Evolutionary conservation across 2,797 vertebrate genomes (phyloP).

Genomic region (Mallotus villosus): DNA sequence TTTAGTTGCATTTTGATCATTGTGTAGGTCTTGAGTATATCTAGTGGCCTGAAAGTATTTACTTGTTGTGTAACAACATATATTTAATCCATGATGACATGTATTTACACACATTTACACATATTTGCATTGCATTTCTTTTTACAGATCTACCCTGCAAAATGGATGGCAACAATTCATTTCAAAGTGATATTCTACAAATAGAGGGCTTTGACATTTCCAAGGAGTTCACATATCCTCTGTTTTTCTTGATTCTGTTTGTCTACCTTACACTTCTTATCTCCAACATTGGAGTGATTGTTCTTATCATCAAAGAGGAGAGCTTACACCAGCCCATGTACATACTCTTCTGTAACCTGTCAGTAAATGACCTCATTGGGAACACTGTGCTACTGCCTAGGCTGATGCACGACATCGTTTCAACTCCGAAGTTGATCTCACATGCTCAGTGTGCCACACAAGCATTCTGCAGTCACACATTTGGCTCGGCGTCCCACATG

Average conservation of each 20-base stretch:
- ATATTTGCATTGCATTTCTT: background rate
- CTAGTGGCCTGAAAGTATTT: background rate
- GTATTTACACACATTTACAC: too few relatives aligned
- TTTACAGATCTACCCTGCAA: constrained; percentile 29
- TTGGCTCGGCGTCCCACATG: constrained; percentile 78
- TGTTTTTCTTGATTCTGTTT: constrained; percentile 62
- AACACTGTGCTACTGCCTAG: constrained; percentile 73
- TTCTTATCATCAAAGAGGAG: constrained; percentile 58
- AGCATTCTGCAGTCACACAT: constrained; percentile 82
- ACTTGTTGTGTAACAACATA: too few relatives aligned
- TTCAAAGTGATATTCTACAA: constrained; percentile 41
- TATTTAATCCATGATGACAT: too few relatives aligned
- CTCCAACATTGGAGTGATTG: constrained; percentile 58
- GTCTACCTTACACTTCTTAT: constrained; percentile 56
- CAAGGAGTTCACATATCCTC: constrained; percentile 45
- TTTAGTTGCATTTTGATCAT: background rate
- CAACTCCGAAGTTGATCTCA: constrained; percentile 68
- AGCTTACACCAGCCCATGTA: constrained; percentile 82
- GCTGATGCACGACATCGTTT: constrained; percentile 78
- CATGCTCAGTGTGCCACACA: constrained; percentile 77
- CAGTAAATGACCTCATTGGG: constrained; percentile 76
- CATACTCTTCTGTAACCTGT: constrained; percentile 80
- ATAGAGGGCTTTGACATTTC: constrained; percentile 61
- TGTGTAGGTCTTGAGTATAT: background rate
- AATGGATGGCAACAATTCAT: constrained; percentile 59